Evolutionary conservation across 2,113 vertebrate species (phyloP).

Genomic region (Spermophilus dauricus): DNA sequence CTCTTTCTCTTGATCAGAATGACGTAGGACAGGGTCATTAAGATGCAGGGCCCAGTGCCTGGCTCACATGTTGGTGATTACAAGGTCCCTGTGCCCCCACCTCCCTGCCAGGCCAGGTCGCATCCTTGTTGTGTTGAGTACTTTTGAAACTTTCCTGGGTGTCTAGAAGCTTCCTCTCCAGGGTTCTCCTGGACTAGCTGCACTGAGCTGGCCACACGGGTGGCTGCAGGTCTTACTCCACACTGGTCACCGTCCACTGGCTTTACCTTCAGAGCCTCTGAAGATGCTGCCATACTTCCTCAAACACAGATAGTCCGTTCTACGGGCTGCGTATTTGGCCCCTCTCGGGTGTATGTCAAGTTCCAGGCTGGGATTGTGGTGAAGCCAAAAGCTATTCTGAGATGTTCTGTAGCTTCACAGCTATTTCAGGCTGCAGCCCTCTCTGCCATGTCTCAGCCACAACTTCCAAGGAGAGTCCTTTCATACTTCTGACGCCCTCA

Average conservation of each 20-base stretch:
- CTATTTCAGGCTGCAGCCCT: constrained; percentile 69
- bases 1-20: background rate
- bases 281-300: background rate
- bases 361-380: constrained; percentile 47
- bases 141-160: background rate
- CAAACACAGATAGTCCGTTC: background rate
- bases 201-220: background rate
- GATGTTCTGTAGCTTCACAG: background rate
- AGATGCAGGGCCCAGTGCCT: background rate
- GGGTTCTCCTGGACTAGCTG: background rate
- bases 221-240: background rate
- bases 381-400: constrained; percentile 76
- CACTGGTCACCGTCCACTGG: rapidly evolving
- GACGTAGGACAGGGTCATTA: background rate
- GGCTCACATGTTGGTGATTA: rapidly evolving
- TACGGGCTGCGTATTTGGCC: background rate
- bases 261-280: background rate
- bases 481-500: background rate
- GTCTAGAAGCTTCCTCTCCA: background rate
- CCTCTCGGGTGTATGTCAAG: background rate
- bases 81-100: too few species aligned
- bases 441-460: constrained; percentile 48
- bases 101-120: background rate
- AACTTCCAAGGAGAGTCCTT: constrained; percentile 41
- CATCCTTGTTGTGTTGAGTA: background rate